phyloP scores from a whole-genome alignment of 2,888 invertebrate species.

The Digitonthophagus gazella region DNA sequence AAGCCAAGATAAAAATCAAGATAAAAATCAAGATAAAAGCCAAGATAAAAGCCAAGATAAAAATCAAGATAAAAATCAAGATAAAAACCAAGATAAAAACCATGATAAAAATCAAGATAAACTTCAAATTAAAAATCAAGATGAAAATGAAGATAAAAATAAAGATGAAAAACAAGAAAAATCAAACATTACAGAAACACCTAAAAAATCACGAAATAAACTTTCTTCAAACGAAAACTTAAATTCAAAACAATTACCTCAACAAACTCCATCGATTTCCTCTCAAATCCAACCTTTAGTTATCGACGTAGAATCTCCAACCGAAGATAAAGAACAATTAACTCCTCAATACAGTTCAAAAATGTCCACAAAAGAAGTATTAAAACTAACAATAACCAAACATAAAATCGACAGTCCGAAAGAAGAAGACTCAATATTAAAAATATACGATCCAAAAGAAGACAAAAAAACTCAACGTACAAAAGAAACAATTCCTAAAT shows the following conservation, averaged over 20 bases:
- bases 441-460: conserved; percentile 45
- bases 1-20: too few relatives aligned
- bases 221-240: not conserved
- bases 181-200: conserved; percentile 14
- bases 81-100: not conserved
- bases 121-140: not conserved
- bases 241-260: not conserved
- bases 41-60: too few relatives aligned
- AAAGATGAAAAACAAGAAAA: conserved; percentile 34
- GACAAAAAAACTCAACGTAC: conserved; percentile 27
- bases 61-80: too few relatives aligned
- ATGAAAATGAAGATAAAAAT: conserved; percentile 25
- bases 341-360: conserved; percentile 43
- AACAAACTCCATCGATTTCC: not conserved
- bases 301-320: conserved; percentile 1
- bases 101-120: conserved; percentile 3
- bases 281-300: conserved; percentile 10
- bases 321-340: conserved; percentile 13
- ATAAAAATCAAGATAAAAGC: too few relatives aligned
- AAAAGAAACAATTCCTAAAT: conserved; percentile 28
- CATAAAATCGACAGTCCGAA: conserved; percentile 40
- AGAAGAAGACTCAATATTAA: conserved; percentile 44
- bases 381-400: conserved; percentile 51
- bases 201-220: not conserved
- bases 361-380: conserved; percentile 35